These are phyloP conservation scores for Camponotus pennsylvanicus DNA, from an alignment of 1,140 invertebrate genomes.

Conservation along the genomic window DNA sequence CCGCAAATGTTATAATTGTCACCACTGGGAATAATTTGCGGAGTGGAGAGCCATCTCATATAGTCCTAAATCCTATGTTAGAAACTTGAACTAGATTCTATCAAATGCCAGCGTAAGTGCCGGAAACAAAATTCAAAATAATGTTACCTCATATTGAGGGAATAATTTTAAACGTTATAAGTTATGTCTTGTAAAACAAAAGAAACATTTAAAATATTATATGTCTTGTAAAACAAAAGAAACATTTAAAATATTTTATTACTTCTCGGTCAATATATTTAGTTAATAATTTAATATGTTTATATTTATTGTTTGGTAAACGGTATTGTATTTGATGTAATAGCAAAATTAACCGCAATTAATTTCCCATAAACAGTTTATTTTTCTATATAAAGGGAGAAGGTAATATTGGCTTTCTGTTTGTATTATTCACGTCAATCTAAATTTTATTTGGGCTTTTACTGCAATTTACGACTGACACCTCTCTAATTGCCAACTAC, in stretches of 20 bases:
- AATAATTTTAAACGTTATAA: background rate
- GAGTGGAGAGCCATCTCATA: conserved; percentile 43
- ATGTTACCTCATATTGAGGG: background rate
- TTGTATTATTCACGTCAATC: conserved; percentile 32
- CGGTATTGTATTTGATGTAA: conserved; percentile 2
- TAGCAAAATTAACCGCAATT: conserved; percentile 51
- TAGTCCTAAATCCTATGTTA: conserved; percentile 15
- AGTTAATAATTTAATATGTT: conserved; percentile 7
- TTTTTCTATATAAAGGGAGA: conserved; percentile 24
- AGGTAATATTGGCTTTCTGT: conserved; percentile 35
- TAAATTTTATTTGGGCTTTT: conserved; percentile 19
- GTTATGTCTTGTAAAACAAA: background rate
- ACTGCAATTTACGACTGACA: conserved; percentile 22
- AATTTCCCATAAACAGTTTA: conserved; percentile 36
- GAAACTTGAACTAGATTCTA: conserved; percentile 56
- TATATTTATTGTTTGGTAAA: conserved; percentile 19
- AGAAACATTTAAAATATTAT: background rate
- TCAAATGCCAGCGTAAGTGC: conserved; percentile 19
- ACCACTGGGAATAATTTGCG: conserved; percentile 61
- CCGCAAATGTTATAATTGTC: conserved; percentile 53
- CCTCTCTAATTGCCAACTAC: conserved; percentile 20
- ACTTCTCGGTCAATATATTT: background rate
- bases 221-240: background rate
- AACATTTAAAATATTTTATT: conserved; percentile 5
- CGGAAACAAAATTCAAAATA: conserved; percentile 36